Conservation (phyloP, 2,797 vertebrate species). For the Melanotaenia pygmaea region DNA sequence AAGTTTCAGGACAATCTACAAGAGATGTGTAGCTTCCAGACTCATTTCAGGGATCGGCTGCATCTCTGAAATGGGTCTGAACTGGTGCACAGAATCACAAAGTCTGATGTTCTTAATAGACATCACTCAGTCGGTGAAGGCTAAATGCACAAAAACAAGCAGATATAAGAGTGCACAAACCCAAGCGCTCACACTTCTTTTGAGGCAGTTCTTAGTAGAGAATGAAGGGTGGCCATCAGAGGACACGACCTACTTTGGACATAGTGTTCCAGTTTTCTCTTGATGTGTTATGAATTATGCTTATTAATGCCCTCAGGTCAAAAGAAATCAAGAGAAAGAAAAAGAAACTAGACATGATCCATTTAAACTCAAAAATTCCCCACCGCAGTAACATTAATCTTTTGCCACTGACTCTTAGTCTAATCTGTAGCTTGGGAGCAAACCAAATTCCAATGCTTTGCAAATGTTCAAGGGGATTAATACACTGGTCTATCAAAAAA, state of each 20-base stretch:
- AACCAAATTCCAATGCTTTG: constrained; percentile 54
- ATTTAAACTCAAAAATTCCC: constrained; percentile 67
- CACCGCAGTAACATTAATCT: constrained; percentile 69
- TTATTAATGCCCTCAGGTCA: constrained; percentile 57
- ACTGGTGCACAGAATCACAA: constrained; percentile 11
- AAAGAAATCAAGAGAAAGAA: constrained; percentile 20
- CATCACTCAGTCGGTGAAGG: not conserved
- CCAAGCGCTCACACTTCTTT: constrained; percentile 11
- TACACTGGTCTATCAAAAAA: constrained; percentile 16
- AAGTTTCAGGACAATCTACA: too few species aligned
- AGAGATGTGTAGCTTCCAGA: not conserved
- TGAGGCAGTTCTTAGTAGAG: constrained; percentile 41
- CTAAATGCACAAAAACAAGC: constrained; percentile 9
- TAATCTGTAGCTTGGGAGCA: constrained; percentile 56
- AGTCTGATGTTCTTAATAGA: not conserved
- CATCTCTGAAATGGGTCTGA: not conserved
- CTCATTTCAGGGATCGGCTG: not conserved
- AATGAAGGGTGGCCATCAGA: constrained; percentile 48
- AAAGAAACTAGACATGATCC: constrained; percentile 66
- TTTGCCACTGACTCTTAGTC: constrained; percentile 54
- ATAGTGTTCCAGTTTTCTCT: constrained; percentile 61
- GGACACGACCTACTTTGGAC: constrained; percentile 66
- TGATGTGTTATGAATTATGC: constrained; percentile 58
- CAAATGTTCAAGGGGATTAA: constrained; percentile 26
- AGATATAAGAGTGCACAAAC: not conserved